These are phyloP conservation scores for Polyommatus icarus DNA, from an alignment of 2,888 invertebrate species.

Conservation along the genomic window DNA sequence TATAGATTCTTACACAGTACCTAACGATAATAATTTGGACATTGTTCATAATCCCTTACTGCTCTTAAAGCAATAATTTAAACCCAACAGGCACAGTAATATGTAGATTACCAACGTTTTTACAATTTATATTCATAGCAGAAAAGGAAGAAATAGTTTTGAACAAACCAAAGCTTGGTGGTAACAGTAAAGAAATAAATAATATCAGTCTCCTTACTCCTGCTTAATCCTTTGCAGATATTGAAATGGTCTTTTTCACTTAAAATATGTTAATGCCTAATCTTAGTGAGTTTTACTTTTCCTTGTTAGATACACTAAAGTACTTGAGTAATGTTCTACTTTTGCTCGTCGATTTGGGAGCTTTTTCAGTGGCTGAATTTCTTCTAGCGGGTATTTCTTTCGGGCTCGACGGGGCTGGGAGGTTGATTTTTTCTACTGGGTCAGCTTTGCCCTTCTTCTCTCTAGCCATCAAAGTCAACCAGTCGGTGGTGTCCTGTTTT, in stretches of 20 bases:
- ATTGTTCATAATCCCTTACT: too few relatives aligned
- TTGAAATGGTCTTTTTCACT: neutral
- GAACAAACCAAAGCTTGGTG: neutral
- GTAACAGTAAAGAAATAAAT: neutral
- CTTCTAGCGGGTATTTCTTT: constrained; percentile 56
- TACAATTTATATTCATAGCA: neutral
- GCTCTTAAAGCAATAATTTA: too few relatives aligned
- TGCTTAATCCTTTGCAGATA: too few relatives aligned
- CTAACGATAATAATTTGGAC: too few relatives aligned
- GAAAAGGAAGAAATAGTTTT: neutral
- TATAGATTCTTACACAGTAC: too few relatives aligned
- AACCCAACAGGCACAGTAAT: too few relatives aligned
- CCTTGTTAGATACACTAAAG: constrained; percentile 56
- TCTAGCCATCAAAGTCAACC: constrained; percentile 79
- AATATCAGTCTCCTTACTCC: neutral
- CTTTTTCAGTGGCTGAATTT: constrained; percentile 54
- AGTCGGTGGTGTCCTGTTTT: constrained; percentile 83
- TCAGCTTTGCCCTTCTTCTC: constrained; percentile 46
- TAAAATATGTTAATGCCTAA: neutral
- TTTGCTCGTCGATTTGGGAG: constrained; percentile 51
- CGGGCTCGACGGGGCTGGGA: constrained; percentile 51
- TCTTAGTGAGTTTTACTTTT: constrained; percentile 42
- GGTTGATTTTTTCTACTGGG: constrained; percentile 33
- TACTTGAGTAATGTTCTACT: constrained; percentile 62
- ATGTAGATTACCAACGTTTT: neutral